Percentiles rank a stretch among this genome's conserved stretches.
Evolutionary conservation across 2,888 invertebrate species (phyloP).

Genomic region (Cenopis cana): DNA sequence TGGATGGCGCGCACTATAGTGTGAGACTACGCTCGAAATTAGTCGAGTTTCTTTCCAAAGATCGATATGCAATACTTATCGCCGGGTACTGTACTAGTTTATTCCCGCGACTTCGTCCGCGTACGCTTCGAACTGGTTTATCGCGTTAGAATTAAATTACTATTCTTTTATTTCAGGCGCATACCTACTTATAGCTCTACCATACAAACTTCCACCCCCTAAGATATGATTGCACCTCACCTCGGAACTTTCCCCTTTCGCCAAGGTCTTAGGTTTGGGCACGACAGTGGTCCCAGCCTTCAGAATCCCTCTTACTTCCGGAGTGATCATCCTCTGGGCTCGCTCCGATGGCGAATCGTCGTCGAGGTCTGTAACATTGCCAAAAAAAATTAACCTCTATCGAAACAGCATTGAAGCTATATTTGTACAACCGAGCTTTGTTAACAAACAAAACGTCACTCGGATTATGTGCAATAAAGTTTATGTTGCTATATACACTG

Average conservation of each 20-base stretch:
- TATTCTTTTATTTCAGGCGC: too few relatives aligned
- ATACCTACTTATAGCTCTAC: too few relatives aligned
- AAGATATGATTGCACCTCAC: conserved; percentile 57
- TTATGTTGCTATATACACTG: conserved; percentile 18
- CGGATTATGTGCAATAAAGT: conserved; percentile 27
- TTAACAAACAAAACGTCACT: conserved; percentile 32
- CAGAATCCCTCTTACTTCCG: conserved; percentile 83
- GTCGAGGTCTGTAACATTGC: conserved; percentile 68
- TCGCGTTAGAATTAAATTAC: too few relatives aligned
- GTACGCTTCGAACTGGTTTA: too few relatives aligned
- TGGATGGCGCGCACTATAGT: too few relatives aligned
- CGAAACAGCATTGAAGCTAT: conserved; percentile 1
- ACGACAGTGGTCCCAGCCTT: conserved; percentile 81
- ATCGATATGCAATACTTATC: too few relatives aligned
- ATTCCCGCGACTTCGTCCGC: too few relatives aligned
- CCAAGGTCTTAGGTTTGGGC: conserved; percentile 71
- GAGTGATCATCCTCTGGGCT: conserved; percentile 83
- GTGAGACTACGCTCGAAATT: too few relatives aligned
- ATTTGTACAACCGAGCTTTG: conserved; percentile 11
- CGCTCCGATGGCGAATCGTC: conserved; percentile 79
- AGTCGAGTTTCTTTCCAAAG: too few relatives aligned
- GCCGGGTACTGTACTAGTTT: too few relatives aligned
- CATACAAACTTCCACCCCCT: not conserved
- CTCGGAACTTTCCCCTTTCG: conserved; percentile 83
- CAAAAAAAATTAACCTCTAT: conserved; percentile 26